A percentile compares a stretch with the other conserved stretches of the same genome.
Evolutionary conservation across 2,888 invertebrate genomes (phyloP).

Genomic region (Epistrophe grossulariae): DNA sequence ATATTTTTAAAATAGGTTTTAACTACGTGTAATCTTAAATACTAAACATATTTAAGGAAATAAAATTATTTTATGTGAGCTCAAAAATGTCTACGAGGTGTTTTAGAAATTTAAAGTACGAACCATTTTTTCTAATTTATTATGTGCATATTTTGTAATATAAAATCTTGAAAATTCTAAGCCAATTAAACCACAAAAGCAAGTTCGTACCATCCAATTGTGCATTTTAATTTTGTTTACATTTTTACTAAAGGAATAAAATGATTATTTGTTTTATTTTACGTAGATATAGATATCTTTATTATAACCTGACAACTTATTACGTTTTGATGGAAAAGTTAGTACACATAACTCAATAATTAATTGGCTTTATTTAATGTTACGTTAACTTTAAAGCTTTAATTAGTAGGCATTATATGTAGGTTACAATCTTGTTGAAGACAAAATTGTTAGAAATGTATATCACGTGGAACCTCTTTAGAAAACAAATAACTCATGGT

Average conservation of each 20-base stretch:
- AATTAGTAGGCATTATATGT: not conserved
- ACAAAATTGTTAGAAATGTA: not conserved
- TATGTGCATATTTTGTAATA: too few relatives aligned
- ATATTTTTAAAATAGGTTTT: too few relatives aligned
- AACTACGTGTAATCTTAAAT: too few relatives aligned
- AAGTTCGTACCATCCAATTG: too few relatives aligned
- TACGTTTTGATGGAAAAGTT: slow-evolving; percentile 8
- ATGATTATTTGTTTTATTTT: not conserved
- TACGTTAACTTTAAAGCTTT: not conserved
- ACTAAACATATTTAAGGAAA: too few relatives aligned
- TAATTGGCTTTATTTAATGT: not conserved
- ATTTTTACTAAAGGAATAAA: slow-evolving; percentile 6
- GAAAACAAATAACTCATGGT: not conserved
- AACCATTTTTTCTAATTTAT: too few relatives aligned
- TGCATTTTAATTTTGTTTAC: not conserved
- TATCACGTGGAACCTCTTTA: not conserved
- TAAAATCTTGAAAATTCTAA: too few relatives aligned
- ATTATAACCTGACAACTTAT: not conserved
- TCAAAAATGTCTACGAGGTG: too few relatives aligned
- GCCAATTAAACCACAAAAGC: too few relatives aligned
- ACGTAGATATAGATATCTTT: not conserved
- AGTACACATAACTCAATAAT: not conserved
- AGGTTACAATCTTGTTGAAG: too few relatives aligned
- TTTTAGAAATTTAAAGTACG: too few relatives aligned
- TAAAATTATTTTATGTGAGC: too few relatives aligned